phyloP scores from a whole-genome alignment of 2,888 invertebrate species.

The Agonopterix heracliana region DNA sequence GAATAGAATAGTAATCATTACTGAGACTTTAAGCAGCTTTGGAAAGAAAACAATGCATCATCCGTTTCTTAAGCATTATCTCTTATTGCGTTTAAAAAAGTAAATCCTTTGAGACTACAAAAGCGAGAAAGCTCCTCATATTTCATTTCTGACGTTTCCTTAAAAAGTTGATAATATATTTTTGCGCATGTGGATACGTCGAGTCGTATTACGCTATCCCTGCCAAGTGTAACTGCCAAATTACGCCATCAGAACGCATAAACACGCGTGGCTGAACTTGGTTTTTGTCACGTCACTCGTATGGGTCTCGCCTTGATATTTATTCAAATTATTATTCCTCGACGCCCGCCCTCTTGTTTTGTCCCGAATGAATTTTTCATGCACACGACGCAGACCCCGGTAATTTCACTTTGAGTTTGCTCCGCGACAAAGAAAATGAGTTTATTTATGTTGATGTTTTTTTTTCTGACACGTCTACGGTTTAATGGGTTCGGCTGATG shows the following conservation, averaged over 20 bases:
- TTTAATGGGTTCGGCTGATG: constrained; percentile 34
- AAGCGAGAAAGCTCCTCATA: no score
- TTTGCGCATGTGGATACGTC: constrained; percentile 54
- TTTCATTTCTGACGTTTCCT: constrained; percentile 28
- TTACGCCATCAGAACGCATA: constrained; percentile 66
- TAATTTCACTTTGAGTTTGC: constrained; percentile 72
- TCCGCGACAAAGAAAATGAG: constrained; percentile 55
- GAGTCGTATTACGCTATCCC: constrained; percentile 39
- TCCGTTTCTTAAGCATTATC: constrained; percentile 7
- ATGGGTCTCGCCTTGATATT: constrained; percentile 58
- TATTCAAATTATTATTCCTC: constrained; percentile 73
- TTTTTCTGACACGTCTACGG: constrained; percentile 40
- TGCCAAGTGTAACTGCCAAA: constrained; percentile 53
- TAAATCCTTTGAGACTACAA: constrained; percentile 14
- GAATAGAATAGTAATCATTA: constrained; percentile 62
- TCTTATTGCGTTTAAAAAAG: constrained; percentile 13
- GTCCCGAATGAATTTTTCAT: constrained; percentile 73
- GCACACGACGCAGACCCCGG: constrained; percentile 61
- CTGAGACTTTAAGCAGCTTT: constrained; percentile 21
- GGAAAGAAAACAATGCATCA: constrained; percentile 36
- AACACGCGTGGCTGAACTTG: constrained; percentile 59
- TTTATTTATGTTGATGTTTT: constrained; percentile 59
- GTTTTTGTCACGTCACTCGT: constrained; percentile 65
- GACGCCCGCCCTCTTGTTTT: constrained; percentile 63
- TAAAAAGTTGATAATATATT: constrained; percentile 67